Percentiles rank a stretch among this genome's conserved stretches.
These are phyloP conservation scores for Panurus biarmicus DNA, from an alignment of 2,113 vertebrate genomes.

Conservation along the genomic window DNA sequence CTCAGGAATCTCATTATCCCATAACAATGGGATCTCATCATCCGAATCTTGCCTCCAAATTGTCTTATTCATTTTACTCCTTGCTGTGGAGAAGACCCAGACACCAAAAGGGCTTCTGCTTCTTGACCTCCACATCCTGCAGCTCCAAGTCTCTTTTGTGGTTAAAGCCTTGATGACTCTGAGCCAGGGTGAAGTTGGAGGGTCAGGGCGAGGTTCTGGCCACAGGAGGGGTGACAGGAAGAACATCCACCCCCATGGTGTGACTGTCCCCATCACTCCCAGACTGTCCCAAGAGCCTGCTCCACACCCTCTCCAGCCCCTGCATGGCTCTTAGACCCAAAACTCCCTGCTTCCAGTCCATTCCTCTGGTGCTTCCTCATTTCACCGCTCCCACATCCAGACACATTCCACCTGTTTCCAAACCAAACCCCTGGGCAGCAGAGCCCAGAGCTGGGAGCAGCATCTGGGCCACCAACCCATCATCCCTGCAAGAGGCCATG, in stretches of 20 bases:
- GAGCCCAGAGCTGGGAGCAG: neutral
- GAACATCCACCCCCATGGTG: neutral
- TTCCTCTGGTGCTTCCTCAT: neutral
- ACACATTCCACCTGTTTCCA: neutral
- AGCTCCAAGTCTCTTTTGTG: neutral
- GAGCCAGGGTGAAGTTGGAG: neutral
- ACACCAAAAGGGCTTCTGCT: neutral
- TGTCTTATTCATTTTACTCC: neutral
- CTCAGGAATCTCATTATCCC: neutral
- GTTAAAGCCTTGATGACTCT: neutral
- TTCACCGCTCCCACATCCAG: neutral
- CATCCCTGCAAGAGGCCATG: rapidly evolving
- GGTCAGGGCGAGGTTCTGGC: neutral
- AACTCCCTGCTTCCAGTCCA: neutral
- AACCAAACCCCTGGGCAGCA: neutral
- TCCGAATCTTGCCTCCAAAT: neutral
- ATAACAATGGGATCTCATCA: neutral
- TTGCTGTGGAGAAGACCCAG: neutral
- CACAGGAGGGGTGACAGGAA: neutral
- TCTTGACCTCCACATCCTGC: neutral
- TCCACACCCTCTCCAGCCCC: neutral
- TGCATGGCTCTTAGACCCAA: neutral
- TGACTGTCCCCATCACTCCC: neutral
- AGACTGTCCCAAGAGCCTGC: neutral
- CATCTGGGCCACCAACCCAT: rapidly evolving